Conservation (phyloP, 2,113 vertebrate genomes). For the Dasyurus viverrinus region DNA sequence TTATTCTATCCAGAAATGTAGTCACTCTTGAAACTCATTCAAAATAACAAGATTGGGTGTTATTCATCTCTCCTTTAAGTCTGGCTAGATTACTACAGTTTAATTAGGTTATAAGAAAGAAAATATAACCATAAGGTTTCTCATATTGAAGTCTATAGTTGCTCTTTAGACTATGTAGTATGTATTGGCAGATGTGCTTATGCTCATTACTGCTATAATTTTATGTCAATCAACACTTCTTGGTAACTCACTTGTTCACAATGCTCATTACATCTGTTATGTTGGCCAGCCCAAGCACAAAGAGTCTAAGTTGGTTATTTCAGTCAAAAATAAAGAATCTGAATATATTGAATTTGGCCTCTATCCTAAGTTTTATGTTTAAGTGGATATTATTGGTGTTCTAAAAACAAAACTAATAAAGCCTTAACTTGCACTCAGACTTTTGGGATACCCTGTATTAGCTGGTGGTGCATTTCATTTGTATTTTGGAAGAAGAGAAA, state of each 20-base stretch:
- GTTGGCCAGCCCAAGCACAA: neutral
- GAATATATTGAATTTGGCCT: constrained; percentile 41
- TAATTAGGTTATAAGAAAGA: constrained; percentile 57
- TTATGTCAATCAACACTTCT: constrained; percentile 51
- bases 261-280: constrained; percentile 51
- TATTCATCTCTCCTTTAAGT: constrained; percentile 40
- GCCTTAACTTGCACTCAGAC: neutral
- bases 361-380: neutral
- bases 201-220: constrained; percentile 40
- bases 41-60: constrained; percentile 41
- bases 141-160: constrained; percentile 30
- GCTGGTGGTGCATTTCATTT: neutral
- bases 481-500: neutral
- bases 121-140: constrained; percentile 57
- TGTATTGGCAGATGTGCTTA: constrained; percentile 42
- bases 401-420: neutral
- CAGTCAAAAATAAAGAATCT: constrained; percentile 49
- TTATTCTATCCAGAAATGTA: constrained; percentile 55
- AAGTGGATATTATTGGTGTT: neutral
- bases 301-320: constrained; percentile 57
- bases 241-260: constrained; percentile 58
- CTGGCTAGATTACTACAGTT: constrained; percentile 35
- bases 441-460: neutral
- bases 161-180: constrained; percentile 39
- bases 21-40: constrained; percentile 46